Percentiles rank a stretch among this genome's conserved stretches.
Conservation (phyloP, 2,888 invertebrate genomes). For the Drosophila sordidapex region DNA sequence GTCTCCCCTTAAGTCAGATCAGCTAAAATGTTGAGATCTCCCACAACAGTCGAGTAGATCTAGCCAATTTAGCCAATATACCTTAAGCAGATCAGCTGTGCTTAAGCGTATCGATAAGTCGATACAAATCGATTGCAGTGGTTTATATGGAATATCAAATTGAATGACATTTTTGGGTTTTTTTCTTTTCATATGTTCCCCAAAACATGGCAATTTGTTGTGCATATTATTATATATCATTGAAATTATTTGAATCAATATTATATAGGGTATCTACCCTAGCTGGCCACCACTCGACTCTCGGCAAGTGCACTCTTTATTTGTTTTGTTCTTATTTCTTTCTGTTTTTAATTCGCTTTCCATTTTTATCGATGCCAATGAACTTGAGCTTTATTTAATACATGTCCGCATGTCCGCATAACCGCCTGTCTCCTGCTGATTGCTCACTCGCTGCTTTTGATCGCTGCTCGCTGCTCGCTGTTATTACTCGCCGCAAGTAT, state of each 20-base stretch:
- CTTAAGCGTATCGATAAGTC: neutral
- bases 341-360: slow-evolving; percentile 42
- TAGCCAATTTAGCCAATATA: neutral
- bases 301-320: neutral
- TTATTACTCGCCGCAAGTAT: neutral
- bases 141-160: neutral
- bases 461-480: neutral
- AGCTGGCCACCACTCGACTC: neutral
- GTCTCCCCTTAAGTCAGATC: neutral
- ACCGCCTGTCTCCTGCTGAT: slow-evolving; percentile 23
- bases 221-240: neutral
- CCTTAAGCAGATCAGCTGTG: neutral
- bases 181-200: neutral
- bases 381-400: slow-evolving; percentile 68
- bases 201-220: neutral
- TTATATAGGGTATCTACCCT: neutral
- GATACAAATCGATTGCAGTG: neutral
- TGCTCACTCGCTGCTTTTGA: slow-evolving; percentile 1
- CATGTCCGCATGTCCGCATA: slow-evolving; percentile 37
- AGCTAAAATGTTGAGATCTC: neutral
- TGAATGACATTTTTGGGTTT: neutral
- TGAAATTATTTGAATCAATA: neutral
- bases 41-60: too few species aligned
- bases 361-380: slow-evolving; percentile 75
- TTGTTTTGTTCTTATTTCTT: slow-evolving; percentile 24